Evolutionary conservation across 2,113 vertebrate species (phyloP).

Genomic region (Labeo rohita): DNA sequence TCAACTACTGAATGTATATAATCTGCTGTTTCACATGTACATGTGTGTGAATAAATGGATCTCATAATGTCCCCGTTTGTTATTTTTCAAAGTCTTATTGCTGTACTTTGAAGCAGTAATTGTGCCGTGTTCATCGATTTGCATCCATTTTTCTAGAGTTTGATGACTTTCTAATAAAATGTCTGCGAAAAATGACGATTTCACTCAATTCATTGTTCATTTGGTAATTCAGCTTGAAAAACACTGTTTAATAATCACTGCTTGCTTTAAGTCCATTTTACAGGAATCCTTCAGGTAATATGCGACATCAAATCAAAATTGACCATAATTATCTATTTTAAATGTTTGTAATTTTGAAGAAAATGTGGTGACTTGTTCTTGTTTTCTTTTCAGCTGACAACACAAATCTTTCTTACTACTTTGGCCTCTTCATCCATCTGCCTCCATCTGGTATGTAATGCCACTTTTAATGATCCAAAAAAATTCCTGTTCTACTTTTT

Average conservation of each 20-base stretch:
- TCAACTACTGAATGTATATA: slow-evolving; percentile 72
- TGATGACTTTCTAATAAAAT: slow-evolving; percentile 45
- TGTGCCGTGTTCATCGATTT: slow-evolving; percentile 19
- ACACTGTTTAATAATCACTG: background rate
- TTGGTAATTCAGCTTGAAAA: background rate
- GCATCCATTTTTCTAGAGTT: slow-evolving; percentile 38
- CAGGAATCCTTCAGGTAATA: background rate
- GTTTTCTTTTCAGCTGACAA: background rate
- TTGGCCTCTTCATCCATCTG: background rate
- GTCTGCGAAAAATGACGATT: slow-evolving; percentile 20
- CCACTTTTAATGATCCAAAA: background rate
- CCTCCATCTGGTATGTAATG: background rate
- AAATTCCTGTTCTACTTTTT: background rate
- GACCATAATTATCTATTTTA: background rate
- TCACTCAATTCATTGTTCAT: background rate
- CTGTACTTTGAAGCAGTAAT: slow-evolving; percentile 12
- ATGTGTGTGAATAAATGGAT: slow-evolving; percentile 71
- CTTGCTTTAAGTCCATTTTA: background rate
- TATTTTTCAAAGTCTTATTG: slow-evolving; percentile 20
- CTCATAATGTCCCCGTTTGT: slow-evolving; percentile 35
- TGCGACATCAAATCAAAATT: background rate
- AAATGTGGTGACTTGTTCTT: background rate
- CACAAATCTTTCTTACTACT: background rate
- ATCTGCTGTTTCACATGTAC: slow-evolving; percentile 64
- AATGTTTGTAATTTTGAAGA: background rate